These are phyloP conservation scores for Macrosoma leucophasiata DNA, from an alignment of 2,888 invertebrate species.

Conservation along the genomic window DNA sequence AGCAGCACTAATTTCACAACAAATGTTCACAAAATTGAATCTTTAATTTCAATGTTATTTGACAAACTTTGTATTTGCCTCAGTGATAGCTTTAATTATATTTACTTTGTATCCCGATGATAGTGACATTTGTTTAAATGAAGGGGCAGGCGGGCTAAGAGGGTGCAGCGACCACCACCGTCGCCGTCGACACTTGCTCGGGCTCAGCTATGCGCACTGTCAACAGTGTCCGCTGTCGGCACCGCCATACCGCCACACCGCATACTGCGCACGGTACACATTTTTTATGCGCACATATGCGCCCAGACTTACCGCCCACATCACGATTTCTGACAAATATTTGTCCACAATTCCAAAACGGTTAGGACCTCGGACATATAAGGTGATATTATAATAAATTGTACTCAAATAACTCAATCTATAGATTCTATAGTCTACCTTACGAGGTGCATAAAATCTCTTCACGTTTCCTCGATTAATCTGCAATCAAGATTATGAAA, in stretches of 20 bases:
- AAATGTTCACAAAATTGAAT: no score
- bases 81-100: no score
- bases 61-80: no score
- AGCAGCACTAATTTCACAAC: no score
- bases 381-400: not conserved
- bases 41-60: no score
- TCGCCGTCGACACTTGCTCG: slow-evolving; percentile 52
- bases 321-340: slow-evolving; percentile 64
- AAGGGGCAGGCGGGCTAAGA: slow-evolving; percentile 21
- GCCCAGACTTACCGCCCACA: slow-evolving; percentile 54
- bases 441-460: no score
- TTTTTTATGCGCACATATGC: slow-evolving; percentile 65
- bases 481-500: no score
- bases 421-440: no score
- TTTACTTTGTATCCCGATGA: slow-evolving; percentile 25
- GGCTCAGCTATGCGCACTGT: slow-evolving; percentile 65
- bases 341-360: slow-evolving; percentile 68
- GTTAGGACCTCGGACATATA: slow-evolving; percentile 53
- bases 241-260: slow-evolving; percentile 44
- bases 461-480: no score
- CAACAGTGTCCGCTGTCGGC: no score
- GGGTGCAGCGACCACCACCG: slow-evolving; percentile 34
- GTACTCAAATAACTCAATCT: slow-evolving; percentile 9
- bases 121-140: slow-evolving; percentile 29
- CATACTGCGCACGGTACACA: slow-evolving; percentile 55